Evolutionary conservation across 2,888 invertebrate genomes (phyloP), one percentile per base, ranked within the genome.

Genomic region (Coleophora deauratella): DNA sequence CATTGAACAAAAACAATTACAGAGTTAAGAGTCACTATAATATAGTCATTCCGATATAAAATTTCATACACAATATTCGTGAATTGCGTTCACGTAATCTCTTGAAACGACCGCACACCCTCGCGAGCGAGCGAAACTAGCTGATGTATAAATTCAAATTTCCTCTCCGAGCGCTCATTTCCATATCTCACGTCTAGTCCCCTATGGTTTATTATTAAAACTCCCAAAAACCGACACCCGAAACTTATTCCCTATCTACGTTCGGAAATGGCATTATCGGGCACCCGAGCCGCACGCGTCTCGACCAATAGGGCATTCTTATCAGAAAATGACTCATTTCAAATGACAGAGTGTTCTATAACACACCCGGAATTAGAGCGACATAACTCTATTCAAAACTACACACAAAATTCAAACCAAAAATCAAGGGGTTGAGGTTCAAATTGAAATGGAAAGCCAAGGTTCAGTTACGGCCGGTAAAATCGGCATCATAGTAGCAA

Each of bases 291-390:
- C 74, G 67, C 84, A 80, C 84, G 77, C 81, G 80, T 80, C 81
- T 79, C 80, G 21, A 80, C 86, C 86, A 86, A 86, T 86, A 86
- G 86, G 80, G 84, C 82, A 82, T 86, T 86, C 89, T 89, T 89
- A 89, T 89, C 90, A 89, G 89, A 89, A 89, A 89, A 89, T 89
- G 89, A 89, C 87, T 89, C 89, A 88, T 89, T 89, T 89, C 88
- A 88, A 89, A 89, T 86, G 86, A 86, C 86, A 86, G 86, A 87
- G 86, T 85, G 85, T 80, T 82, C 74, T 78, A 80, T 78, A 80
- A 64, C 66, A 62, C 51, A 60, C 57, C 59, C 65, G 57, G 63
- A 66, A 54, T 60, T 56, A 65, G 64, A 86, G 78, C 57, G 74
- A 47, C 62, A 33, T 62, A 76, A 70, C 59, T 50, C 49, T 43